Evolutionary conservation across 2,888 invertebrate genomes (phyloP).

Genomic region (Isoperla grammatica): DNA sequence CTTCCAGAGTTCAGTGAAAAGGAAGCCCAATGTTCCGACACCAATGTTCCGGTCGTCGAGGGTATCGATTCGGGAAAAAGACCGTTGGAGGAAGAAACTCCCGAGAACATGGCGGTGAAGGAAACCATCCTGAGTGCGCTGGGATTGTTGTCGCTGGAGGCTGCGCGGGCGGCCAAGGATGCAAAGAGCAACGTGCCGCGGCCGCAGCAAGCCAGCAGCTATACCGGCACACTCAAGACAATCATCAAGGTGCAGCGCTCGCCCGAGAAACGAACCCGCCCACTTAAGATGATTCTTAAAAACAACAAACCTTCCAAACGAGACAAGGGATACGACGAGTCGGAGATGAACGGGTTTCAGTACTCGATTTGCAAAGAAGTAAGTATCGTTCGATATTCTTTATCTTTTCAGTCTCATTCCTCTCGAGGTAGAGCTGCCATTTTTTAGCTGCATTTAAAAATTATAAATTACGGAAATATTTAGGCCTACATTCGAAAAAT

Average conservation of each 20-base stretch:
- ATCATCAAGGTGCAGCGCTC: slow-evolving; percentile 65
- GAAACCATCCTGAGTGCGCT: slow-evolving; percentile 68
- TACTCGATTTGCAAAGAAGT: slow-evolving; percentile 60
- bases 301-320: slow-evolving; percentile 33
- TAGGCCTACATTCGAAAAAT: too few relatives aligned
- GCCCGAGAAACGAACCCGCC: slow-evolving; percentile 51
- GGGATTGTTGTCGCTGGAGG: slow-evolving; percentile 68
- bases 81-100: slow-evolving; percentile 43
- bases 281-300: slow-evolving; percentile 35
- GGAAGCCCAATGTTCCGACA: too few relatives aligned
- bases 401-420: slow-evolving; percentile 38
- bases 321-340: slow-evolving; percentile 16
- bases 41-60: too few relatives aligned
- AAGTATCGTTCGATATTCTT: slow-evolving; percentile 31
- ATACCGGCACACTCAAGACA: slow-evolving; percentile 77
- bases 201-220: slow-evolving; percentile 47
- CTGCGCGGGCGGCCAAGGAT: slow-evolving; percentile 47
- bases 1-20: neutral
- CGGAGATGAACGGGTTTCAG: slow-evolving; percentile 30
- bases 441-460: too few relatives aligned
- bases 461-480: too few relatives aligned
- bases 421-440: neutral
- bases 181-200: slow-evolving; percentile 37
- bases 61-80: neutral
- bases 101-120: slow-evolving; percentile 62